Evolutionary conservation across 2,113 vertebrate species (phyloP).

Genomic region (Cnemophilus loriae): DNA sequence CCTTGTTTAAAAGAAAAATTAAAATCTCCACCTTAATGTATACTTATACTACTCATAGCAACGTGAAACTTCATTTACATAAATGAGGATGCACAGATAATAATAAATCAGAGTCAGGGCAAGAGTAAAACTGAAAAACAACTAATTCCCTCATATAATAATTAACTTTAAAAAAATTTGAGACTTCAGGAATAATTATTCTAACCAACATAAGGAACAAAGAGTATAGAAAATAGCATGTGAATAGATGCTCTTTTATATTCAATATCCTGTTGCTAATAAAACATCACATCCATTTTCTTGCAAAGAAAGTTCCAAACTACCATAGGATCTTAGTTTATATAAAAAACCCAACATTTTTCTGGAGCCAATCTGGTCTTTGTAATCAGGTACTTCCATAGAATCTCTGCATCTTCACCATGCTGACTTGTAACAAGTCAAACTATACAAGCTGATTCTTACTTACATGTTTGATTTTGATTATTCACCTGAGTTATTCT

Average conservation of each 20-base stretch:
- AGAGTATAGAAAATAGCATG: neutral
- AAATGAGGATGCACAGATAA: neutral
- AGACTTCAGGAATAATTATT: neutral
- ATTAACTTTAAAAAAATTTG: neutral
- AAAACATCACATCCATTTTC: neutral
- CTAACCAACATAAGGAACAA: neutral
- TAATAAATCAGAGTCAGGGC: neutral
- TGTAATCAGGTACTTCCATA: neutral
- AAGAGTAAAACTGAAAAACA: neutral
- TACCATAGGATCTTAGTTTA: neutral
- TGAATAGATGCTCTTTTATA: neutral
- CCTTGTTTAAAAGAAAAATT: neutral
- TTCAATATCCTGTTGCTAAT: neutral
- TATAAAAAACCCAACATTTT: neutral
- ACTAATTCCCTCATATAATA: neutral
- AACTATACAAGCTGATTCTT: neutral
- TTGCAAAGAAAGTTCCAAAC: neutral
- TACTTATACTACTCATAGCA: neutral
- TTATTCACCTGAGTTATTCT: neutral
- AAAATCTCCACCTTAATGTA: neutral
- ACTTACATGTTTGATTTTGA: neutral
- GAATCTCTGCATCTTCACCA: neutral
- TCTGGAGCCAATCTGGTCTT: neutral
- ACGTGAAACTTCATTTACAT: neutral
- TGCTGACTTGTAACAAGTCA: neutral